phyloP scores from a whole-genome alignment of 30 jellyfish, hydroid and myxozoan species.

The Pelagia noctiluca region DNA sequence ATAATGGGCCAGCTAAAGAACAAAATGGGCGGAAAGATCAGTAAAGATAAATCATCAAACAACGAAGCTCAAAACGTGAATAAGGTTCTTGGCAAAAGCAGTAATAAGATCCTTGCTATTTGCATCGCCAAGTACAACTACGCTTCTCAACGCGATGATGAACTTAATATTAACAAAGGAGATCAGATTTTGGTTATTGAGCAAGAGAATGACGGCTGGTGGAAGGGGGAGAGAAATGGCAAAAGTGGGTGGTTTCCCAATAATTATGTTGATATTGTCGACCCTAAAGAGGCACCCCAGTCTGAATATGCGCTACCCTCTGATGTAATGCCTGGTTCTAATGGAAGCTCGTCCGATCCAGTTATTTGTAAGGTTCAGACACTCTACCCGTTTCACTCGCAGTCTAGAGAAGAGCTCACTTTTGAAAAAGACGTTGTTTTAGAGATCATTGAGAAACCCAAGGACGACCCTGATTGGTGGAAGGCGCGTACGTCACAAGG shows the following conservation, averaged over 20 bases:
- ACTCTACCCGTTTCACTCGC: conserved; percentile 85
- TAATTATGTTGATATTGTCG: conserved; percentile 81
- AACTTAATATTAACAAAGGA: conserved; percentile 80
- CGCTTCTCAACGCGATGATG: conserved; percentile 89
- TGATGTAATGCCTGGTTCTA: conserved; percentile 68
- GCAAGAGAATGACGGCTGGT: conserved; percentile 97
- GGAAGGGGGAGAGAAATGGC: conserved; percentile 94
- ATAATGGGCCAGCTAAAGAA: conserved; percentile 76
- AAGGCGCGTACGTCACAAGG: conserved; percentile 91
- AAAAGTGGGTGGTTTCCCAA: conserved; percentile 94
- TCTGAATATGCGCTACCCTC: conserved; percentile 90
- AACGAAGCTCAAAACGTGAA: conserved; percentile 23
- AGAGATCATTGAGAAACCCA: conserved; percentile 87
- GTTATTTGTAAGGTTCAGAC: conserved; percentile 86
- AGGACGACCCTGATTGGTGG: conserved; percentile 99
- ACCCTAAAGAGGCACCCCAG: conserved; percentile 44
- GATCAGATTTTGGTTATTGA: conserved; percentile 89
- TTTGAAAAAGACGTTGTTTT: conserved; percentile 87
- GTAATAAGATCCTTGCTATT: conserved; percentile 68
- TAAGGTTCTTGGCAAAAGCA: conserved; percentile 65
- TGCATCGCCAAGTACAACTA: conserved; percentile 81
- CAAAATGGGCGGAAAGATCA: conserved; percentile 65
- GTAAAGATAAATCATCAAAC: conserved; percentile 26
- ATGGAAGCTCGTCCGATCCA: conserved; percentile 44
- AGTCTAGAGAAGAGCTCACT: conserved; percentile 85